phyloP scores from a whole-genome alignment of 2,888 invertebrate species.

The Eretmocerus hayati region DNA sequence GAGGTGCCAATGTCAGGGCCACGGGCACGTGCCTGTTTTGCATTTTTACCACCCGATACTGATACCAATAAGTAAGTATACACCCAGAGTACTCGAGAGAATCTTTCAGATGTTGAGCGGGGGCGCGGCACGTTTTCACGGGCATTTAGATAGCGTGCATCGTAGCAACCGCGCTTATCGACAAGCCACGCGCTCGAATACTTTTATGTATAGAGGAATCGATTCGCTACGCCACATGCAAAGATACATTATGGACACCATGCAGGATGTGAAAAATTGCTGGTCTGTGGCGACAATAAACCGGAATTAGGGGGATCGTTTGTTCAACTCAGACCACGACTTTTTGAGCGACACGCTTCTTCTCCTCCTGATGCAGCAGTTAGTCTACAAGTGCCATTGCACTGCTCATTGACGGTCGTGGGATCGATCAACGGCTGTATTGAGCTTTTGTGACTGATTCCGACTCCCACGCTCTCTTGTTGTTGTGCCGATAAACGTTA shows the following conservation, averaged over 20 bases:
- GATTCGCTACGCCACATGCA: no score
- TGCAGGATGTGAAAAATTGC: no score
- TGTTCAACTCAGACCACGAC: neutral
- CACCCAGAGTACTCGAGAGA: neutral
- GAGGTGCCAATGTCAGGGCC: no score
- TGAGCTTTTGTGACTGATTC: no score
- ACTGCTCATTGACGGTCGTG: conserved; percentile 5
- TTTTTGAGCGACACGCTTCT: neutral
- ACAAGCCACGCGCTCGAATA: conserved; percentile 1
- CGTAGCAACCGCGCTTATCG: conserved; percentile 18
- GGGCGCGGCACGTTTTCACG: conserved; percentile 21
- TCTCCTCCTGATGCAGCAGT: no score
- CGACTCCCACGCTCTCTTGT: no score
- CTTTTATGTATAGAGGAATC: conserved; percentile 10
- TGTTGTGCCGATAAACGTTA: no score
- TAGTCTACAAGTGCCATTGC: neutral
- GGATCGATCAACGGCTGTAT: neutral
- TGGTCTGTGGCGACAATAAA: conserved; percentile 16
- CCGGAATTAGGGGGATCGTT: conserved; percentile 9
- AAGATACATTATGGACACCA: no score
- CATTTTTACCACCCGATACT: no score
- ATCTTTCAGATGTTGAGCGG: conserved; percentile 8
- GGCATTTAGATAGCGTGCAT: conserved; percentile 29
- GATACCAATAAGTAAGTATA: no score
- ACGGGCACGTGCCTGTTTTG: no score